Evolutionary conservation across 2,888 invertebrate species (phyloP), one percentile per base, ranked within the genome.

Genomic region (Melolontha melolontha): DNA sequence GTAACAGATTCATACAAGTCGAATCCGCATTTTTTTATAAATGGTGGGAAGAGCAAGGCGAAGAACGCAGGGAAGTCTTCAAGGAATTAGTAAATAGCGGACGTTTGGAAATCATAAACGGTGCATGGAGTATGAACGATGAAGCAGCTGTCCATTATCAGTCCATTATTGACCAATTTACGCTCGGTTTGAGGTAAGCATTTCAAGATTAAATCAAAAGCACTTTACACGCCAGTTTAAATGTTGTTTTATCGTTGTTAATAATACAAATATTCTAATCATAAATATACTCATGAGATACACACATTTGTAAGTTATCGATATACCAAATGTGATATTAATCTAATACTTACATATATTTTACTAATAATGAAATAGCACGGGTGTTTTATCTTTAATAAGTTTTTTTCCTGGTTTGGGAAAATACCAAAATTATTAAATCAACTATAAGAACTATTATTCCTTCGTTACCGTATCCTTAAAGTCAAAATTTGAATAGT

Each of bases 11-110:
- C 80, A 92, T 93, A 40, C 92, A 92, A 79, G 93, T 94, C 0
- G 94, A 94, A 79, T 90, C 92, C 0, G 91, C 91, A 0, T 94
- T 89, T 79, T 90, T 94, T 80, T 90, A 90, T 87, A 88, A 92
- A 76, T 94, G 93, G 93, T 94, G 93, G 93, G 84, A 86, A 69
- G 86, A 90, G 70, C 91, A 91, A 78, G 80, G 85, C 8, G 87
- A 88, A 0, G 75, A 80, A 0, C 86, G 85, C 0, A 81, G 87
- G 22, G 80, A 86, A 7, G 81, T 84, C 52, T 89, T 91, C 71
- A 86, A 86, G 64, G 75, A 83, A 0, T 80, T 92, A 34, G 88
- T 92, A 1, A 85, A 88, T 63, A 85, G 85, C 70, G 89, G 89
- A 0, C 83, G 86, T 40, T 77, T 89, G 12, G 89, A 90, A 80